phyloP scores from a whole-genome alignment of 2,113 vertebrate species.

The Muscicapa adusta region DNA sequence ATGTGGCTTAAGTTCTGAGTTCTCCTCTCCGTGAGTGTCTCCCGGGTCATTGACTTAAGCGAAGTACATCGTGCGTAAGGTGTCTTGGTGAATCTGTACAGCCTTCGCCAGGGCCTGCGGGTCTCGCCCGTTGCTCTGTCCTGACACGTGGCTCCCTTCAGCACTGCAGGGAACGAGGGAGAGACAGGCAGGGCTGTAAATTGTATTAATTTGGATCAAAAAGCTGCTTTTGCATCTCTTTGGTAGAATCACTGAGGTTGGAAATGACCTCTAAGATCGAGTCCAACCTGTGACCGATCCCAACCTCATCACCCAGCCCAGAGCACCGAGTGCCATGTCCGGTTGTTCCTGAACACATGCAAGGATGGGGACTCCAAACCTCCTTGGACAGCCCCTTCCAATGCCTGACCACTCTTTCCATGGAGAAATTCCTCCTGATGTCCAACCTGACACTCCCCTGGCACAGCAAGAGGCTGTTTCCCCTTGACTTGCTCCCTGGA shows the following conservation, averaged over 20 bases:
- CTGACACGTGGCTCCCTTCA: conserved; percentile 99
- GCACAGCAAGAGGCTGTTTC: neutral
- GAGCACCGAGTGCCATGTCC: neutral
- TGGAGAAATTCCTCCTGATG: neutral
- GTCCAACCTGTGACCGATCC: neutral
- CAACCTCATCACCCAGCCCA: neutral
- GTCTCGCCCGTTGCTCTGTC: conserved; percentile 97
- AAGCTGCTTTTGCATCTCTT: neutral
- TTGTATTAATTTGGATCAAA: rapidly evolving
- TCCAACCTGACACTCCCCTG: neutral
- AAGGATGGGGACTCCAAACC: neutral
- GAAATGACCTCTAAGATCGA: neutral
- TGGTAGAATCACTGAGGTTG: neutral
- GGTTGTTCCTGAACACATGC: neutral
- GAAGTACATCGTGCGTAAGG: conserved; percentile 99
- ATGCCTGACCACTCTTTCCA: neutral
- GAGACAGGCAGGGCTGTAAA: neutral
- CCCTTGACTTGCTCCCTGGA: neutral
- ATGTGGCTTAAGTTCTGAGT: conserved; percentile 68
- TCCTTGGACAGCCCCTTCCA: neutral
- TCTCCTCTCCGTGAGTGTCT: conserved; percentile 61
- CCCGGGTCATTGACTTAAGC: conserved; percentile 79
- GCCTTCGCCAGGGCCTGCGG: conserved; percentile 98
- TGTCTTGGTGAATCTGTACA: conserved; percentile 99
- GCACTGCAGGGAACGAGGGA: conserved; percentile 75